Conservation (phyloP, 1,140 invertebrate species). For the Cydia amplana region DNA sequence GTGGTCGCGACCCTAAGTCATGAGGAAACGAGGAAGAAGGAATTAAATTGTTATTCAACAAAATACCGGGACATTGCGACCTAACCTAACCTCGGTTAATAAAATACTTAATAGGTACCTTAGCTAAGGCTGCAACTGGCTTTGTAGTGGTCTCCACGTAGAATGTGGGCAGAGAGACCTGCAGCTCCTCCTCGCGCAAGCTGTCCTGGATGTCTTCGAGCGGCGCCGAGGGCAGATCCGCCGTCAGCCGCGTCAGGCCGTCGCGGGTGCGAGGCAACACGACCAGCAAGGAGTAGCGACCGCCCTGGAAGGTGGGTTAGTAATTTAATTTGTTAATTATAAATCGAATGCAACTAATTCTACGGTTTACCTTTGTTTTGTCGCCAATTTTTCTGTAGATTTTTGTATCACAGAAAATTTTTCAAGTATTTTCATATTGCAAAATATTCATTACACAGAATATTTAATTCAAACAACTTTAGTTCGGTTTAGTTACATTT, state of each 20-base stretch:
- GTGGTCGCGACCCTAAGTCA: too few relatives aligned
- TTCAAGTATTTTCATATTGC: too few relatives aligned
- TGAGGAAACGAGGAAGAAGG: too few relatives aligned
- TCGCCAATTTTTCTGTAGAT: too few relatives aligned
- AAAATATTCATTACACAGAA: too few relatives aligned
- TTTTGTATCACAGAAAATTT: too few relatives aligned
- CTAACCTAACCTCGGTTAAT: neutral
- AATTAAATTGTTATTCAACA: too few relatives aligned
- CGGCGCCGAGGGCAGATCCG: slow-evolving; percentile 70
- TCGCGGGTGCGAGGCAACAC: slow-evolving; percentile 79
- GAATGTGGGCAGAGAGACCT: slow-evolving; percentile 72
- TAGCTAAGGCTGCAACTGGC: slow-evolving; percentile 74
- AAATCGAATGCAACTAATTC: neutral
- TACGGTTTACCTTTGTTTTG: too few relatives aligned
- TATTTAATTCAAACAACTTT: too few relatives aligned
- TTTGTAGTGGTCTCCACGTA: slow-evolving; percentile 77
- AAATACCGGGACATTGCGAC: neutral
- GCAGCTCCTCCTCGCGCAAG: slow-evolving; percentile 61
- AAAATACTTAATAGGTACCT: slow-evolving; percentile 60
- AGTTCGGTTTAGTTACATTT: too few relatives aligned
- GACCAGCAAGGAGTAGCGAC: slow-evolving; percentile 79
- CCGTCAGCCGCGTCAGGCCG: slow-evolving; percentile 73
- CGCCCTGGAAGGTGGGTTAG: slow-evolving; percentile 67
- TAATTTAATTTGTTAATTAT: neutral
- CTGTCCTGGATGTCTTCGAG: slow-evolving; percentile 67